These are phyloP conservation scores for Centrocercus urophasianus DNA, from an alignment of 2,113 vertebrate genomes.

Conservation along the genomic window DNA sequence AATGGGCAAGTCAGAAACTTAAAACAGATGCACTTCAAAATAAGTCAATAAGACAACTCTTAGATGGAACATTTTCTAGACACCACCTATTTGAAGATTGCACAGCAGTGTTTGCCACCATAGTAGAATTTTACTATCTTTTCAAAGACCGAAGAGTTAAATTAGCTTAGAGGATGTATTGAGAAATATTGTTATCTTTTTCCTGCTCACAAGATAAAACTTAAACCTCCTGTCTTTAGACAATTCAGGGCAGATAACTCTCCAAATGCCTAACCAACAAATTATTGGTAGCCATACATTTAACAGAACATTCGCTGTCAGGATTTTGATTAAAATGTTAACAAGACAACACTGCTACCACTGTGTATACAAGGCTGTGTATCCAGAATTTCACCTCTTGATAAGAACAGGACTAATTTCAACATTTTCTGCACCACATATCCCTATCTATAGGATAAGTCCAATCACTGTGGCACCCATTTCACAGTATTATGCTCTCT, in stretches of 20 bases:
- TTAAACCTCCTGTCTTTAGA: neutral
- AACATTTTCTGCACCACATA: neutral
- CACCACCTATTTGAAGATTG: neutral
- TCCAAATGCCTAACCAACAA: neutral
- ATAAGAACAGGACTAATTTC: neutral
- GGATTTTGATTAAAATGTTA: neutral
- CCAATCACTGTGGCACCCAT: neutral
- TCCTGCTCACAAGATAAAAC: neutral
- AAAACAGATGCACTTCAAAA: neutral
- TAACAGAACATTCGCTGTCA: accelerated
- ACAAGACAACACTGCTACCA: neutral
- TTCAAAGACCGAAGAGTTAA: neutral
- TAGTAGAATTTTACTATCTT: neutral
- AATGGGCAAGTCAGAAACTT: neutral
- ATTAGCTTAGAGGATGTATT: neutral
- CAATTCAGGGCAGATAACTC: neutral
- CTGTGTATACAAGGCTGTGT: neutral
- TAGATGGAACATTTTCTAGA: neutral
- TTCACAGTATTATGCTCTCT: neutral
- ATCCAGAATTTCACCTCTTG: neutral
- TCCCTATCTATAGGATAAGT: neutral
- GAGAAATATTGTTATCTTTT: neutral
- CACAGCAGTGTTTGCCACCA: neutral
- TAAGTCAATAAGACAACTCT: neutral
- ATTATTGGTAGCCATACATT: neutral